Percentiles rank a stretch among this genome's conserved stretches.
Conservation (phyloP, 2,888 invertebrate genomes). For the Platycnemis pennipes region DNA sequence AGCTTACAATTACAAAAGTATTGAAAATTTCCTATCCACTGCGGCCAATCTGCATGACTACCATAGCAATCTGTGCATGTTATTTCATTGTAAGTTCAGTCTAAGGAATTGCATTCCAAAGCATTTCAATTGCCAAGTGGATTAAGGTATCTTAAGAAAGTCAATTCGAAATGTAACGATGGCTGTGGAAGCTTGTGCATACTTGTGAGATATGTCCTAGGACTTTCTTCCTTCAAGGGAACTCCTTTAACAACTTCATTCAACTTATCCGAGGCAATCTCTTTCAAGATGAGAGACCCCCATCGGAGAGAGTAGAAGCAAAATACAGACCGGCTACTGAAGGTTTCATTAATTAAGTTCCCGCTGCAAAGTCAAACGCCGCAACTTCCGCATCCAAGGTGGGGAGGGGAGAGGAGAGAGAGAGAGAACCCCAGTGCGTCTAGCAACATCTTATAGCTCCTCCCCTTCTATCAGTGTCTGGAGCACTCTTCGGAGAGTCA, state of each 20-base stretch:
- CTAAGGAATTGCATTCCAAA: no score
- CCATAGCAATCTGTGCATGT: no score
- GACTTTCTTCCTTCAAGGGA: neutral
- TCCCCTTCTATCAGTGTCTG: neutral
- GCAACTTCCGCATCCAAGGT: neutral
- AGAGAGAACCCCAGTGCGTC: neutral
- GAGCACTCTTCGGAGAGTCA: neutral
- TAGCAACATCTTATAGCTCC: slow-evolving; percentile 1
- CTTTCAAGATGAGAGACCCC: neutral
- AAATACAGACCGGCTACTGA: neutral
- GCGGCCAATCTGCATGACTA: no score
- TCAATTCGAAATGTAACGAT: no score
- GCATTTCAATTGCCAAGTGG: no score
- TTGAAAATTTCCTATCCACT: no score
- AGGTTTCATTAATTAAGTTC: slow-evolving; percentile 32
- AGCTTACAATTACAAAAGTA: no score
- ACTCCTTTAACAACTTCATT: neutral
- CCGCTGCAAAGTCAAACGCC: neutral
- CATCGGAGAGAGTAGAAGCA: neutral
- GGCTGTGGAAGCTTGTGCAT: no score
- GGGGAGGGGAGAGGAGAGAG: no score
- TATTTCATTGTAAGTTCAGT: no score
- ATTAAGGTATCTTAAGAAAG: no score
- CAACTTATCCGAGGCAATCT: no score
- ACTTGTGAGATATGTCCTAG: neutral